These are phyloP conservation scores for Electrophaes corylata DNA, from an alignment of 2,888 invertebrate genomes.

Conservation along the genomic window DNA sequence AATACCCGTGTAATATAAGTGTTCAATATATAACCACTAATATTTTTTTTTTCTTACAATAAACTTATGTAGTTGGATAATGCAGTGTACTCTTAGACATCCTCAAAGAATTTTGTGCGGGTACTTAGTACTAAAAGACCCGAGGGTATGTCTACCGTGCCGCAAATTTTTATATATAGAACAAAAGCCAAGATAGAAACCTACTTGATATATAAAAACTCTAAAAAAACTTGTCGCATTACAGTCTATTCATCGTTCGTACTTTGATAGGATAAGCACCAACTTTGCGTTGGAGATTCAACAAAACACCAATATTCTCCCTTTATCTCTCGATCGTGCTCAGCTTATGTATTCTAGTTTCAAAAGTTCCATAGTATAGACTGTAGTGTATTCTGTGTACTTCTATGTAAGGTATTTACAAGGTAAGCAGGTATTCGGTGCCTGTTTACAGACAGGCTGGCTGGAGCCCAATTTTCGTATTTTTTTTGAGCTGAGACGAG, in stretches of 20 bases:
- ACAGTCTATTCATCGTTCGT: conserved; percentile 26
- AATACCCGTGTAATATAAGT: too few species aligned
- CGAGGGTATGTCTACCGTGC: too few species aligned
- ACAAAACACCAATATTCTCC: conserved; percentile 28
- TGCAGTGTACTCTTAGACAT: too few species aligned
- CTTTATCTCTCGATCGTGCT: conserved; percentile 40
- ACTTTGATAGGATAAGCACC: conserved; percentile 20
- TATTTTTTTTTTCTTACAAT: too few species aligned
- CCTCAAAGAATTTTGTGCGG: too few species aligned
- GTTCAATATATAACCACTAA: too few species aligned
- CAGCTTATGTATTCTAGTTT: conserved; percentile 35
- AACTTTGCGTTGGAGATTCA: conserved; percentile 21
- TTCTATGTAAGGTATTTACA: not conserved
- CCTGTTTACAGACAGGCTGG: not conserved
- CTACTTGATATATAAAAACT: not conserved
- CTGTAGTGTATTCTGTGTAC: conserved; percentile 15
- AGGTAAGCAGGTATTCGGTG: not conserved
- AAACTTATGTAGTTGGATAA: too few species aligned
- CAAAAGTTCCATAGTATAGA: conserved; percentile 22
- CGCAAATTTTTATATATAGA: too few species aligned
- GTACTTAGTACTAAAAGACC: too few species aligned
- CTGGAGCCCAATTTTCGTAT: too few species aligned
- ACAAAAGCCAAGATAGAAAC: not conserved
- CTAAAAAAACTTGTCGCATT: conserved; percentile 1
- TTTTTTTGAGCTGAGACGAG: too few species aligned